These are phyloP conservation scores for Tetragonula carbonaria DNA, from an alignment of 2,888 invertebrate genomes.

Conservation along the genomic window DNA sequence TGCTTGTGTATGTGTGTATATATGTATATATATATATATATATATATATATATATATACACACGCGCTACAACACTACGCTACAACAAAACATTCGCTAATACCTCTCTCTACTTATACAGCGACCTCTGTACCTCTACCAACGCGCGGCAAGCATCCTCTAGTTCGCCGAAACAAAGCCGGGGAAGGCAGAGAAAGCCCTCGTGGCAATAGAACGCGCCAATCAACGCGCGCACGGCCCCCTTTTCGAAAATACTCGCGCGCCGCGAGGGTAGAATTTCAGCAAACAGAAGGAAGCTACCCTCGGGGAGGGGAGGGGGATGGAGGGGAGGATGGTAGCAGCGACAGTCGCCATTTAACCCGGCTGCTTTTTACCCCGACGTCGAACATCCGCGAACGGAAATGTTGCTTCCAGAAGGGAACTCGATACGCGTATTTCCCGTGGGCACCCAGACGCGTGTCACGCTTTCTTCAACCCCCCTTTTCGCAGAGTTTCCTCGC, in stretches of 20 bases:
- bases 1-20: not conserved
- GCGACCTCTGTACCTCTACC: too few species aligned
- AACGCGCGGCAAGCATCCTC: not conserved
- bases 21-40: too few species aligned
- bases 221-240: constrained; percentile 1
- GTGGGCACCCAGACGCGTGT: constrained; percentile 56
- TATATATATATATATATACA: too few species aligned
- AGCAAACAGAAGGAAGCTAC: constrained; percentile 20
- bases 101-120: not conserved
- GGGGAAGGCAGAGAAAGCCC: not conserved
- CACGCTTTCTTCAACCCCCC: constrained; percentile 26
- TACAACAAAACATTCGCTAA: not conserved
- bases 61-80: too few species aligned
- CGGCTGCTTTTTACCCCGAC: constrained; percentile 7
- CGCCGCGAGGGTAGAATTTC: constrained; percentile 5
- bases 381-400: constrained; percentile 46
- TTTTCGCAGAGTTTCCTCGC: constrained; percentile 13
- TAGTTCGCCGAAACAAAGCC: not conserved
- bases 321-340: not conserved
- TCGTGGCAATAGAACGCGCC: not conserved
- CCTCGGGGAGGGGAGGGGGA: not conserved
- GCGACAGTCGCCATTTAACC: constrained; percentile 24
- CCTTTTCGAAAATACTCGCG: not conserved
- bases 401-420: constrained; percentile 57
- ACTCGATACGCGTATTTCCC: constrained; percentile 65